Percentiles rank a stretch among this genome's conserved stretches.
Evolutionary conservation across 2,113 vertebrate species (phyloP).

Genomic region (Malurus elegans): DNA sequence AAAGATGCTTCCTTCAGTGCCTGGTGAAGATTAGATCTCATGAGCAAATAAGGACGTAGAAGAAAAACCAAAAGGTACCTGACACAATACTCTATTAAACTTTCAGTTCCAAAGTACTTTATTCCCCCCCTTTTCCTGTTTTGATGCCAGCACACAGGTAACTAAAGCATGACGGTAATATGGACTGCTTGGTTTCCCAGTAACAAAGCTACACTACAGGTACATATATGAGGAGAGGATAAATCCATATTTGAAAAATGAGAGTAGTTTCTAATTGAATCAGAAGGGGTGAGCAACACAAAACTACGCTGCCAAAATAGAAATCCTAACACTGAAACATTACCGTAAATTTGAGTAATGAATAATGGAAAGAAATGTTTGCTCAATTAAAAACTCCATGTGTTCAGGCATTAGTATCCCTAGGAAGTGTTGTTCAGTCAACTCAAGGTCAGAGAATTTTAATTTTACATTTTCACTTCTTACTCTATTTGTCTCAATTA

Average conservation of each 20-base stretch:
- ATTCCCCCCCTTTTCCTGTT: background rate
- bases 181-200: background rate
- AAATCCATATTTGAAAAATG: background rate
- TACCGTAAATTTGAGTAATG: background rate
- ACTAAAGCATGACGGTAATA: background rate
- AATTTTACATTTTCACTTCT: background rate
- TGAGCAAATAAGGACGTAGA: background rate
- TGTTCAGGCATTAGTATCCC: background rate
- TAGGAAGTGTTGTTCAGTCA: background rate
- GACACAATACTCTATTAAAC: background rate
- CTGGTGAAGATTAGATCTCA: background rate
- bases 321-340: background rate
- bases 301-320: background rate
- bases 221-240: fast-evolving
- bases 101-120: background rate
- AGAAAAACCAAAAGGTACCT: background rate
- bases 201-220: background rate
- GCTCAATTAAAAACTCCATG: background rate
- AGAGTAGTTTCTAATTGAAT: background rate
- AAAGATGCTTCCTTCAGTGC: background rate
- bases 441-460: background rate
- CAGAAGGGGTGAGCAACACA: background rate
- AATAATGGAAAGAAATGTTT: background rate
- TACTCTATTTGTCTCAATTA: background rate
- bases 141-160: background rate